Conservation (phyloP, 2,113 vertebrate genomes). For the Pluvianellus socialis region DNA sequence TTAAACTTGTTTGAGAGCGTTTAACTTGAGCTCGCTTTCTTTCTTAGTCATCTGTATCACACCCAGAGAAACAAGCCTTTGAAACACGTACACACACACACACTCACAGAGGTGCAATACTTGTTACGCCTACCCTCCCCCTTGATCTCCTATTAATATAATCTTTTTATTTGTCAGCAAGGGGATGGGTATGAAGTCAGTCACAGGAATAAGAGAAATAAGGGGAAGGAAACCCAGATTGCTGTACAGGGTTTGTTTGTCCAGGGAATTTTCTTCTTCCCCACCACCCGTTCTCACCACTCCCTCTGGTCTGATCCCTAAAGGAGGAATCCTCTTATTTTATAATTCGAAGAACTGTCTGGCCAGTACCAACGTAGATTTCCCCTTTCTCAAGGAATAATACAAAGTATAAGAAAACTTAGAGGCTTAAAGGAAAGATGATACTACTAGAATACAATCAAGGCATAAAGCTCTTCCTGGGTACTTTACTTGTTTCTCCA, state of each 20-base stretch:
- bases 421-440: not conserved
- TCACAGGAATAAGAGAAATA: not conserved
- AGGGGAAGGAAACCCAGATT: not conserved
- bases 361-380: not conserved
- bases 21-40: not conserved
- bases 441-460: not conserved
- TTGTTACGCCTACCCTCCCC: not conserved
- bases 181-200: not conserved
- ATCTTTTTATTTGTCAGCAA: not conserved
- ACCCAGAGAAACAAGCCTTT: not conserved
- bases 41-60: conserved; percentile 34
- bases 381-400: not conserved
- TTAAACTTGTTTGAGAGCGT: conserved; percentile 53
- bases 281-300: not conserved
- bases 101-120: not conserved
- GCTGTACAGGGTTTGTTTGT: not conserved
- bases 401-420: not conserved
- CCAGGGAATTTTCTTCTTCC: not conserved
- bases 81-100: not conserved
- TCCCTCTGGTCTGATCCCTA: not conserved
- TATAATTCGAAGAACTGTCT: not conserved
- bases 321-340: not conserved
- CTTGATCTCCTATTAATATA: not conserved
- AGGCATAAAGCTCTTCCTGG: not conserved
- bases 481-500: not conserved